Evolutionary conservation across 2,888 invertebrate species (phyloP), one percentile per base, ranked within the genome.

Genomic region (Leucophora obtusa): DNA sequence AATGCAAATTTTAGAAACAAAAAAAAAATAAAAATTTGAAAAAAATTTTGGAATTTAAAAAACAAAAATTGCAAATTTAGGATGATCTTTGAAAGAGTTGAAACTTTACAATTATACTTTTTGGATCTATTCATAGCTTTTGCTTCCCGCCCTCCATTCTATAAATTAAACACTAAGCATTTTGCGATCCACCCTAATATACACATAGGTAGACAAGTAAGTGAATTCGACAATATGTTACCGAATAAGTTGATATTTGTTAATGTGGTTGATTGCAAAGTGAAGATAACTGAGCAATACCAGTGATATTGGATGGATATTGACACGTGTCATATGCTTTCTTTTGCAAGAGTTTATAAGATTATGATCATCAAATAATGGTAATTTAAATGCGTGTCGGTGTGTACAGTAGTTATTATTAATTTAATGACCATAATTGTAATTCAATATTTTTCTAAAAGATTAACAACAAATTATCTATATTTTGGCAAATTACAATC

Each of bases 391-490:
- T 33, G 15, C 21, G 28, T 28, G 28, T 28, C 28, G 28, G 1
- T 35, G 33, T 28, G 6, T 35, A 50, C 60, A 35, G 21, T 35
- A 47, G 62, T 15, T 58, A 65, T 72, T 86, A 72, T 72, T 84
- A 86, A 84, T 85, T 85, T 85, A 87, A 87, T 84, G 80, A 85
- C 86, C 85, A 85, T 89, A 89, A 90, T 89, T 89, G 89, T 88
- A 89, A 89, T 89, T 89, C 87, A 89, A 89, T 89, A 89, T 90
- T 88, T 87, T 86, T 85, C 83, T 85, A 87, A 89, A 84, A 86
- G 86, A 85, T 89, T 88, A 88, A 82, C 47, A 74, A 54, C 35
- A 43, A 50, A 28, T 24, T 43, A 58, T 50, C 62, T 33, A 35
- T 33, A 14, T 59, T 51, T 58, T 68, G 28, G 50, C 3, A 11